These are phyloP conservation scores for Halcyon chelicuti DNA, from an alignment of 2,797 vertebrate genomes.

Conservation along the genomic window DNA sequence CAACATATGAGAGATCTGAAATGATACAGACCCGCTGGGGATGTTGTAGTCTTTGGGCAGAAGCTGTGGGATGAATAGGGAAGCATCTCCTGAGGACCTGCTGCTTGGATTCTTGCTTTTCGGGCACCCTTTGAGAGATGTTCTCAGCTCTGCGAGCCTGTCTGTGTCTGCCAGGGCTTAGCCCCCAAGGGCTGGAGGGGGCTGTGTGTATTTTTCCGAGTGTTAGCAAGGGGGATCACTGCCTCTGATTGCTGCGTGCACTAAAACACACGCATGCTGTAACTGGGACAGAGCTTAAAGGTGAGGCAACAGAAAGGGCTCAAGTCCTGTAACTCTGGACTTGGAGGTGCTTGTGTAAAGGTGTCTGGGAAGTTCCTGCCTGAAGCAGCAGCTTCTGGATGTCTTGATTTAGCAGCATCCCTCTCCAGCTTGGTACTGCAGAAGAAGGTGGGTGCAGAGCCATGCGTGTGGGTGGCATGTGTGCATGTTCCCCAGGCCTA, in stretches of 20 bases:
- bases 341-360: background rate
- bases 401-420: background rate
- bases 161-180: background rate
- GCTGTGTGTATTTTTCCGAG: background rate
- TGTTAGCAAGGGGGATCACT: fast-evolving
- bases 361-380: background rate
- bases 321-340: fast-evolving
- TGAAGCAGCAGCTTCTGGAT: background rate
- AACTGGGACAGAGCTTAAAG: background rate
- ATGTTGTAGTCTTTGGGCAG: background rate
- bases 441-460: background rate
- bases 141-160: background rate
- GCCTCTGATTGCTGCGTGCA: background rate
- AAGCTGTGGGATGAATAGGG: background rate
- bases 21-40: fast-evolving
- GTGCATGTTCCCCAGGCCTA: fast-evolving
- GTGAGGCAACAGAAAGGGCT: background rate
- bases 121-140: background rate
- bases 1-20: background rate
- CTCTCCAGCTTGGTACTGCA: background rate
- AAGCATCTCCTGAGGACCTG: background rate
- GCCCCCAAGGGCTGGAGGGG: background rate
- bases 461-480: fast-evolving
- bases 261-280: fast-evolving
- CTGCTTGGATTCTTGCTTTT: background rate